phyloP scores from a whole-genome alignment of 1,140 invertebrate species.

The Drosophila guanche region DNA sequence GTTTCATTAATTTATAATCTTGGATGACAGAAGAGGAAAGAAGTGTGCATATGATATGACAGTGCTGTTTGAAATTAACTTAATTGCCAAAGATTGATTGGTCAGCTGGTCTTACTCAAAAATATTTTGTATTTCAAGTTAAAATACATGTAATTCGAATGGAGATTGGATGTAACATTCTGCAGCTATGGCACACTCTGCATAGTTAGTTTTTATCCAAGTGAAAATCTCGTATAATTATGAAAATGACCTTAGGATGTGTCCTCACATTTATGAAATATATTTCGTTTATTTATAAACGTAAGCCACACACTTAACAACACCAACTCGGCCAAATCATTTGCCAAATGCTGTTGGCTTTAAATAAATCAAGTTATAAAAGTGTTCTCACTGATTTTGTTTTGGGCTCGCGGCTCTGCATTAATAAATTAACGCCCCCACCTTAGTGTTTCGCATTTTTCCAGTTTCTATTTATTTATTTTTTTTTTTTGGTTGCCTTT shows the following conservation, averaged over 20 bases:
- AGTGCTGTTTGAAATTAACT: too few relatives aligned
- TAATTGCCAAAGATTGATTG: background rate
- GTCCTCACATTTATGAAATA: conserved; percentile 32
- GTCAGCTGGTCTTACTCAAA: background rate
- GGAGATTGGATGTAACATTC: too few relatives aligned
- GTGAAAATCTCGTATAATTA: background rate
- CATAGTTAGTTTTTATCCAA: too few relatives aligned
- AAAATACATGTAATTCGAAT: background rate
- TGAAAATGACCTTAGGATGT: conserved; percentile 37
- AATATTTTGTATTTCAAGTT: background rate
- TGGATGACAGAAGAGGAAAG: background rate
- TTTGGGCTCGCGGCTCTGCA: conserved; percentile 61
- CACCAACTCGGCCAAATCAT: conserved; percentile 40
- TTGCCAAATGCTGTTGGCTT: conserved; percentile 64
- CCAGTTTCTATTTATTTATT: conserved; percentile 24
- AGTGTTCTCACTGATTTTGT: conserved; percentile 66
- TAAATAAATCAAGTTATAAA: conserved; percentile 81
- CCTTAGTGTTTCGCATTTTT: conserved; percentile 37
- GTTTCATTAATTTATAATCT: conserved; percentile 35
- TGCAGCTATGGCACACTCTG: too few relatives aligned
- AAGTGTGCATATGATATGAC: background rate
- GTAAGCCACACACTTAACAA: conserved; percentile 26
- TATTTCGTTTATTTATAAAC: conserved; percentile 45
- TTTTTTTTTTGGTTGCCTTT: conserved; percentile 29
- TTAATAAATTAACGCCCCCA: conserved; percentile 77